Evolutionary conservation across 2,888 invertebrate genomes (phyloP).

Genomic region (Eulithis testata): DNA sequence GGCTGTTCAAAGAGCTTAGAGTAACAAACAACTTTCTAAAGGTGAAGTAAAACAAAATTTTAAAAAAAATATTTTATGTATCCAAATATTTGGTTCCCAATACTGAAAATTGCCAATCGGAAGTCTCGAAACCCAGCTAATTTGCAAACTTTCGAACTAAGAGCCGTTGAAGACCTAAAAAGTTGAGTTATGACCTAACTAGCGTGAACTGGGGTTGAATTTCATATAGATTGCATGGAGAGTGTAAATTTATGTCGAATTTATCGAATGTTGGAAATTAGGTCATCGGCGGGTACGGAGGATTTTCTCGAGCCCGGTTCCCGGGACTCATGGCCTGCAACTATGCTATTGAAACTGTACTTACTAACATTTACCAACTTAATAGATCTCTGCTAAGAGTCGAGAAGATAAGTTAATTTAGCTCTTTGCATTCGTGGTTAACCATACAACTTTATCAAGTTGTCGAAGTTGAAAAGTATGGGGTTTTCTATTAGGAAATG

Average conservation of each 20-base stretch:
- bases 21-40: conserved; percentile 5
- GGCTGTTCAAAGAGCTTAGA: conserved; percentile 19
- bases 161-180: conserved; percentile 2
- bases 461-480: too few species aligned
- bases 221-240: conserved; percentile 7
- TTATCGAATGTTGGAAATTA: conserved; percentile 27
- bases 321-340: conserved; percentile 7
- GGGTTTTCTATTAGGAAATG: too few species aligned
- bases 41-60: neutral
- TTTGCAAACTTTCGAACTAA: conserved; percentile 5
- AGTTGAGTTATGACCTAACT: conserved; percentile 11
- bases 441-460: too few species aligned
- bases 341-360: conserved; percentile 2
- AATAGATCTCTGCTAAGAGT: neutral
- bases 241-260: conserved; percentile 16
- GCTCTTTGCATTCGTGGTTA: too few species aligned
- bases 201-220: conserved; percentile 6
- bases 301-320: conserved; percentile 13
- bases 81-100: neutral
- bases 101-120: neutral
- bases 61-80: neutral
- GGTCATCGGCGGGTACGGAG: conserved; percentile 18
- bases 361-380: conserved; percentile 7
- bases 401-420: neutral
- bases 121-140: neutral